phyloP scores from a whole-genome alignment of 2,888 invertebrate genomes.

The Mycalesis mineus region DNA sequence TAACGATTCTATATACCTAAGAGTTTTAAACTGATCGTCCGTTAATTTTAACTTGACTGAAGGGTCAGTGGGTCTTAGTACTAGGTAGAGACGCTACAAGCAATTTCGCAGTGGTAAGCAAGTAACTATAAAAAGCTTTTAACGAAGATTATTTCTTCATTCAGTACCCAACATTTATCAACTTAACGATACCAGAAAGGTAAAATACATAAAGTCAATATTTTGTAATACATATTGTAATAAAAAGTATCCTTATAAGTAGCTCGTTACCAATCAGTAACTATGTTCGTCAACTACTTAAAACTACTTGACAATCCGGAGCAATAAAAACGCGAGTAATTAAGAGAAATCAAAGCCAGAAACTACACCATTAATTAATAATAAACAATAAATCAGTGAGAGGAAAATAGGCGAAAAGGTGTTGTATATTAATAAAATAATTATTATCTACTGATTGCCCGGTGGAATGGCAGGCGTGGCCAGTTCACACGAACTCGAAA shows the following conservation, averaged over 20 bases:
- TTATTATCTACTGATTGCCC: conserved; percentile 59
- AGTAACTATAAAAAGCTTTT: too few species aligned
- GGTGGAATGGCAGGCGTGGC: conserved; percentile 60
- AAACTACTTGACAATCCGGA: conserved; percentile 14
- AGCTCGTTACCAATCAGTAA: conserved; percentile 16
- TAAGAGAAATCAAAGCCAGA: conserved; percentile 32
- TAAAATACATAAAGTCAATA: too few species aligned
- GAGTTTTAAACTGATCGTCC: too few species aligned
- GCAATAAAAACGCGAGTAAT: conserved; percentile 23
- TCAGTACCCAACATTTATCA: too few species aligned
- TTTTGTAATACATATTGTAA: too few species aligned
- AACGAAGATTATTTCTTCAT: too few species aligned
- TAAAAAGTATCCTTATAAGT: conserved; percentile 7
- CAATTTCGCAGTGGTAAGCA: too few species aligned
- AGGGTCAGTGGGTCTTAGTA: too few species aligned
- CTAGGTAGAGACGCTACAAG: too few species aligned
- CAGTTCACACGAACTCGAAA: conserved; percentile 61
- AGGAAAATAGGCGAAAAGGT: conserved; percentile 59
- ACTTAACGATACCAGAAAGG: too few species aligned
- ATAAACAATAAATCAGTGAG: conserved; percentile 54
- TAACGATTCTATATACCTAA: too few species aligned
- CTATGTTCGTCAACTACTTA: conserved; percentile 18
- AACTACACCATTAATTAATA: conserved; percentile 51
- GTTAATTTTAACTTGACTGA: too few species aligned
- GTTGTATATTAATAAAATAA: conserved; percentile 70